Evolutionary conservation across 2,888 invertebrate genomes (phyloP).

Genomic region (Dromius quadrimaculatus): DNA sequence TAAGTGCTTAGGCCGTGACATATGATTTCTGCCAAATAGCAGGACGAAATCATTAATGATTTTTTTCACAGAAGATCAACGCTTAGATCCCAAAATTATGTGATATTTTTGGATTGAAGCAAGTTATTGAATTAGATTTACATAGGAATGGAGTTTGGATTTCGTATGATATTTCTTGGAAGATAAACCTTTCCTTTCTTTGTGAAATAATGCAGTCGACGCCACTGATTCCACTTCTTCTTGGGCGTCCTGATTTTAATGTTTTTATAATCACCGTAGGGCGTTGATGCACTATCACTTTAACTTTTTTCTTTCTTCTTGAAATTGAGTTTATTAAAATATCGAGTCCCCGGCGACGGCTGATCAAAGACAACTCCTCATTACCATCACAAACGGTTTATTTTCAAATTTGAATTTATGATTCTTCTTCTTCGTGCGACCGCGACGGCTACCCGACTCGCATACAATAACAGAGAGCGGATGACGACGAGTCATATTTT

Average conservation of each 20-base stretch:
- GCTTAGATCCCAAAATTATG: no score
- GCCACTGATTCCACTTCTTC: conserved; percentile 1
- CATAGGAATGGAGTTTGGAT: neutral
- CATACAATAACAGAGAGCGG: conserved; percentile 34
- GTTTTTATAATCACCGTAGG: conserved; percentile 45
- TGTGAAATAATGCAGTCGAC: neutral
- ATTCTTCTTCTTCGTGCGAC: conserved; percentile 35
- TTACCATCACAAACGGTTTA: conserved; percentile 49
- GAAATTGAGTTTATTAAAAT: conserved; percentile 52
- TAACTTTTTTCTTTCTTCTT: conserved; percentile 49
- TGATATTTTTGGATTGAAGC: neutral
- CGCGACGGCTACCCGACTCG: conserved; percentile 31
- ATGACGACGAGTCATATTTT: neutral
- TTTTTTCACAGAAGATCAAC: conserved; percentile 33
- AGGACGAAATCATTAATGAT: conserved; percentile 25
- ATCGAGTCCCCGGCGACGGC: conserved; percentile 35
- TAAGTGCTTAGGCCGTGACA: conserved; percentile 27
- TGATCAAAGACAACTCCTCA: conserved; percentile 47
- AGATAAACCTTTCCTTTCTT: conserved; percentile 1
- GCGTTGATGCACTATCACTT: conserved; percentile 46
- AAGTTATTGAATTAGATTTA: neutral
- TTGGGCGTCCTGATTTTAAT: conserved; percentile 42
- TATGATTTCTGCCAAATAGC: conserved; percentile 15
- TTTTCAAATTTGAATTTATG: conserved; percentile 48
- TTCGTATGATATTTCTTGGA: neutral